Evolutionary conservation across 2,113 vertebrate genomes (phyloP), one percentile per base, ranked within the genome.

Genomic region (Ceyx margarethae): DNA sequence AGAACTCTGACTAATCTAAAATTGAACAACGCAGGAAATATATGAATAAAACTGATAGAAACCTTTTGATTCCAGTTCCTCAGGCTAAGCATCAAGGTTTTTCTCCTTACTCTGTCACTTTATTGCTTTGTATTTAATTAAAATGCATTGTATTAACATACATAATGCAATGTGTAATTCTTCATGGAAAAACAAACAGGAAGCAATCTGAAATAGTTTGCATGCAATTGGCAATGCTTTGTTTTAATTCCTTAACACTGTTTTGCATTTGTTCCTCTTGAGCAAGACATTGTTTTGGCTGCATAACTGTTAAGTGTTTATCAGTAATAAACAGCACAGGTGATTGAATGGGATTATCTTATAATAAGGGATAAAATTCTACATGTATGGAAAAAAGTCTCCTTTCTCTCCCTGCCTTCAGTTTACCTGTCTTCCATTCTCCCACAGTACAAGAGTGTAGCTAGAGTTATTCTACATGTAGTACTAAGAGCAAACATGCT

Each of bases 181-280:
- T 94, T 90, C 12, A 35, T 50, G 79, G n/a, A 45, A 75, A 84
- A 91, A 3, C 22, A 79, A 58, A 37, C 10, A 75, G 57, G 11
- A 92, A 54, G 2, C 35, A 80, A 12, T 54, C 46, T 78, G 65
- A 94, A 93, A 85, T 25, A 83, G 22, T 54, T 81, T 85, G 40
- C 51, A 73, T 88, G 46, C 9, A 51, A 46, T 80, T 78, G 28
- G 23, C 54, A 78, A 37, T 45, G 12, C 0, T 86, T 85, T 75
- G 31, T 74, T 86, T 93, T 90, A 10, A 29, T 64, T 91, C 18
- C 42, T 93, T 86, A 66, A 68, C 86, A 61, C 15, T 88, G 6
- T 81, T 95, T 81, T 93, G 50, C 46, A 76, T 79, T 89, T 86
- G 33, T 93, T 92, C 51, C 53, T 80, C 69, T 89, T 84, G 64